A percentile compares a stretch with the other conserved stretches of the same genome.
These are phyloP conservation scores for Neodiprion pinetum DNA, from an alignment of 1,140 invertebrate species.

Conservation along the genomic window DNA sequence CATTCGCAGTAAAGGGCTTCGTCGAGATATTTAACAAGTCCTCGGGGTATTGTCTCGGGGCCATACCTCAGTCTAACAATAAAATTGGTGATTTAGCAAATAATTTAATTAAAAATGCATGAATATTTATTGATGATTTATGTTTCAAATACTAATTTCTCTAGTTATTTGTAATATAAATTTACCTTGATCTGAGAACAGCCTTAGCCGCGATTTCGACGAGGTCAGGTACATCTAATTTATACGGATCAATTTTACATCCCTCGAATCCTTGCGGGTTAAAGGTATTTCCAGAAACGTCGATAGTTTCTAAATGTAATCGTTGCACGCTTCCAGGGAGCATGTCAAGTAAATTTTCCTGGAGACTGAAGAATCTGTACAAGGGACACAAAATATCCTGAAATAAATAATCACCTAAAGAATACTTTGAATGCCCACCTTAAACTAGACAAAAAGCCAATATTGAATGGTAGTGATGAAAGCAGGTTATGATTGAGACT, in stretches of 20 bases:
- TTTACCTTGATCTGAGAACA: conserved; percentile 56
- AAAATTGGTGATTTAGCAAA: conserved; percentile 23
- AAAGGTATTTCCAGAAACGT: conserved; percentile 66
- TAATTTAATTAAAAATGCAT: conserved; percentile 21
- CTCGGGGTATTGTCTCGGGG: conserved; percentile 66
- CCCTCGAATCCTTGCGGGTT: conserved; percentile 9
- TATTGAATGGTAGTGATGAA: conserved; percentile 53
- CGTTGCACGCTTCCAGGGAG: conserved; percentile 63
- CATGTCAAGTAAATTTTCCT: conserved; percentile 8
- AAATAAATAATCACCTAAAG: conserved; percentile 61
- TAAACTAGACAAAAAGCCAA: conserved; percentile 53
- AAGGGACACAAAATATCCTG: conserved; percentile 43
- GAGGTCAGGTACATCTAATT: conserved; percentile 41
- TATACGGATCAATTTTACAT: conserved; percentile 16
- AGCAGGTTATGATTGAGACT: conserved; percentile 63
- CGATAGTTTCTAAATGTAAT: conserved; percentile 61
- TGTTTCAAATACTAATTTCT: neutral
- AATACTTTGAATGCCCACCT: conserved; percentile 64
- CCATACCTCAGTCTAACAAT: conserved; percentile 62
- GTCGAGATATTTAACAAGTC: conserved; percentile 67
- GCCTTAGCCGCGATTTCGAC: conserved; percentile 40
- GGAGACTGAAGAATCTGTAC: conserved; percentile 40
- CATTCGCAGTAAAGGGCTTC: conserved; percentile 69
- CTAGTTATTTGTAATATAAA: conserved; percentile 39
- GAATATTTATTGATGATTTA: conserved; percentile 1